A percentile compares a stretch with the other conserved stretches of the same genome.
These are phyloP conservation scores for Athene noctua DNA, from an alignment of 2,113 vertebrate species.

Conservation along the genomic window DNA sequence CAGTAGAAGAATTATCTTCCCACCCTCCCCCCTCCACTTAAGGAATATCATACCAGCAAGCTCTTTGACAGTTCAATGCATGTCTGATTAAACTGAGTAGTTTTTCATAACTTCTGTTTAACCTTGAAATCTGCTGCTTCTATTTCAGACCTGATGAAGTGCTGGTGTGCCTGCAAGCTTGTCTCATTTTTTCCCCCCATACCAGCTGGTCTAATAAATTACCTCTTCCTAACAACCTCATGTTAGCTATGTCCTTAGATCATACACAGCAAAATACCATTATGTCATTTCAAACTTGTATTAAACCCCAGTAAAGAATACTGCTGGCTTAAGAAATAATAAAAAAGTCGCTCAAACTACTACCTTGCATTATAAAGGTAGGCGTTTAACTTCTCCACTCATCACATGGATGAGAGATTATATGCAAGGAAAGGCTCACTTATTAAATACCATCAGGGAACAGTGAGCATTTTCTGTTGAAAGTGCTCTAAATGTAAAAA, in stretches of 20 bases:
- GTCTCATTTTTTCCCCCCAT: conserved; percentile 53
- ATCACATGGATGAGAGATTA: not conserved
- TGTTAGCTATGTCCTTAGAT: not conserved
- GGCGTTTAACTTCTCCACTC: not conserved
- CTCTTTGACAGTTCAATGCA: not conserved
- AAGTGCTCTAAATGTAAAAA: not conserved
- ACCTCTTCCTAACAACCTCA: conserved; percentile 45
- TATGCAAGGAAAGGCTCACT: not conserved
- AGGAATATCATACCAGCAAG: not conserved
- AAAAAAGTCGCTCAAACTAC: not conserved
- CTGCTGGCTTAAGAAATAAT: not conserved
- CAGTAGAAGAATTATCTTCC: not conserved
- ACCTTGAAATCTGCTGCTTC: conserved; percentile 59
- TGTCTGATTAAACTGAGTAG: not conserved
- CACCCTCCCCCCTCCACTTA: not conserved
- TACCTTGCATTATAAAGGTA: not conserved
- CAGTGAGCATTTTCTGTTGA: not conserved
- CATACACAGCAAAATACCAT: not conserved
- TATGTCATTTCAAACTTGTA: not conserved
- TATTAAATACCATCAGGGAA: not conserved
- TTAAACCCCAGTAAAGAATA: not conserved
- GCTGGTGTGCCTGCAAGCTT: conserved; percentile 43
- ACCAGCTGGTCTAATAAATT: conserved; percentile 68
- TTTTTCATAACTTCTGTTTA: conserved; percentile 48
- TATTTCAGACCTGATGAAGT: conserved; percentile 52